Evolutionary conservation across 2,797 vertebrate genomes (phyloP).

Genomic region (Notolepis coatsorum): DNA sequence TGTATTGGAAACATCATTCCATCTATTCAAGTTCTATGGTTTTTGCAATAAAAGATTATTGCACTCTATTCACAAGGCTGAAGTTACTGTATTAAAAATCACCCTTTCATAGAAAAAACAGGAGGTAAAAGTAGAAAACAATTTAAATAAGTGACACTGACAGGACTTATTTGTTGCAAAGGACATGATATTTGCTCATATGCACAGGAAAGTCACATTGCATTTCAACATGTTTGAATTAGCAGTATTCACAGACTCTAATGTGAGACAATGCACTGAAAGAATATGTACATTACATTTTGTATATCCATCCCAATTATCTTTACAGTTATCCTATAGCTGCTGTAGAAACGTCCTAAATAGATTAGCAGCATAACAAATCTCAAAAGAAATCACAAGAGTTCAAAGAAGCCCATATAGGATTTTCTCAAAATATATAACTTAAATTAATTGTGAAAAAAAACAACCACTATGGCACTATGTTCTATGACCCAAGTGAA

Average conservation of each 20-base stretch:
- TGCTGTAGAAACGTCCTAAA: no score
- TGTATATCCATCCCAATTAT: constrained; percentile 19
- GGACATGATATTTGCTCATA: constrained; percentile 42
- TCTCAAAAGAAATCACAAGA: constrained; percentile 8
- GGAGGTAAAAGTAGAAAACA: constrained; percentile 30
- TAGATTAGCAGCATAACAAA: constrained; percentile 12
- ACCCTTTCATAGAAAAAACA: constrained; percentile 50
- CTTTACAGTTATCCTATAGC: constrained; percentile 11
- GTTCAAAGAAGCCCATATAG: not conserved
- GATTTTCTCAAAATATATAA: constrained; percentile 3
- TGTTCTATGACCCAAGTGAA: no score
- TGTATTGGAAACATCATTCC: no score
- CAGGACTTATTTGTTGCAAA: constrained; percentile 37
- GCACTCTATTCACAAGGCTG: constrained; percentile 73
- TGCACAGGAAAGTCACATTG: constrained; percentile 45
- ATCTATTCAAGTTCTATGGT: no score
- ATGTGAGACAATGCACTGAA: constrained; percentile 28
- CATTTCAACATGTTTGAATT: constrained; percentile 38
- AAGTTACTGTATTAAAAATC: constrained; percentile 55
- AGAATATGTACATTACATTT: constrained; percentile 58
- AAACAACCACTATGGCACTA: no score
- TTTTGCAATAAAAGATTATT: constrained; percentile 61
- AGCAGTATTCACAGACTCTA: constrained; percentile 33
- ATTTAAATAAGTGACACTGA: constrained; percentile 42
- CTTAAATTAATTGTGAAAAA: no score